Base-by-base conservation (phyloP, 2,113 vertebrate species). In the Sakesphorus luctuosus region DNA sequence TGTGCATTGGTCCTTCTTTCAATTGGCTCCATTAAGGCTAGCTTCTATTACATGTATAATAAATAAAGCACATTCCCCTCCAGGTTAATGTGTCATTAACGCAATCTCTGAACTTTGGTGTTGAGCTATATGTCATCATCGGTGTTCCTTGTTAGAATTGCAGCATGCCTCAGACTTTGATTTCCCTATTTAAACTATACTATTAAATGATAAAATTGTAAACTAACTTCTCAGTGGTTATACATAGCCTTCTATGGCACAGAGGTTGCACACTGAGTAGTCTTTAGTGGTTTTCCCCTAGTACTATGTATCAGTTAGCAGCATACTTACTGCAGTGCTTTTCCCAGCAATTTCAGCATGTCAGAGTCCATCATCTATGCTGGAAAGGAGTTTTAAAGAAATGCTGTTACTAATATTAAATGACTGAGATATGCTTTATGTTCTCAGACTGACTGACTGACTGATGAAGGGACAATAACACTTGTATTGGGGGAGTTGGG, bases 351-450 rank as follows among this genome's bases (percentile, higher is more conserved):
- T 92, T 79, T 59, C 74, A 77, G 33, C 18, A 15, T 3, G 4
- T 59, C 47, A 74, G 33, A 92, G 44, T 76, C 67, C 62, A 31
- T 79, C 13, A 31, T 92, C 63, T 46, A 6, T 72, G 47, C 61
- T 91, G 49, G 72, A 74, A 94, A 68, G 63, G 49, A 74, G 62
- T 53, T 94, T 62, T 31, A 53, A 89, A 61, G 87, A 61, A 79
- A 89, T 18, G 23, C 69, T 18, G 4, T 95, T 95, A 15, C 52
- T 92, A 35, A 88, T 97, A 84, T 87, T 85, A 92, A 91, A 80
- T 73, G 26, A 50, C 59, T 69, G 46, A 73, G 69, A 75, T 75
- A 62, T 10, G 46, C 55, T 77, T 93, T 90, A 53, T 61, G 33
- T 89, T 90, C 63, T 73, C 56, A 62, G 58, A 71, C 43, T 86